A percentile compares a stretch with the other conserved stretches of the same genome.
Evolutionary conservation across 2,113 vertebrate genomes (phyloP).

Genomic region (Dasypus novemcinctus): DNA sequence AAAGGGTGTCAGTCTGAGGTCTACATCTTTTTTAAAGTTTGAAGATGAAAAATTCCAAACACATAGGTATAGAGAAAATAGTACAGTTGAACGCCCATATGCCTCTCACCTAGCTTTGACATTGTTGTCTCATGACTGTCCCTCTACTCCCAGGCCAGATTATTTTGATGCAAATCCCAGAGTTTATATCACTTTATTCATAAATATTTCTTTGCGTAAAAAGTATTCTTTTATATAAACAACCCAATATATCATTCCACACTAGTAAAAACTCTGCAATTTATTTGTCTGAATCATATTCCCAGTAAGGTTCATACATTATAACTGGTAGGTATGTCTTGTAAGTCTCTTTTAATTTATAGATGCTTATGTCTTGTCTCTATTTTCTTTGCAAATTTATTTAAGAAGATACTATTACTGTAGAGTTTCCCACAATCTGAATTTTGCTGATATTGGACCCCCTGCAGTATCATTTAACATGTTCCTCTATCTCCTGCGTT

Average conservation of each 20-base stretch:
- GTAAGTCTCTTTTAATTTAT: background rate
- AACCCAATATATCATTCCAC: background rate
- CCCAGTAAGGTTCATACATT: background rate
- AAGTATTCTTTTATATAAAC: background rate
- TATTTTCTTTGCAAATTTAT: background rate
- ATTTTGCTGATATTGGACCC: background rate
- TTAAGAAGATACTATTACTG: background rate
- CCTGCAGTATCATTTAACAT: background rate
- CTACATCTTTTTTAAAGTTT: background rate
- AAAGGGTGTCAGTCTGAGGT: background rate
- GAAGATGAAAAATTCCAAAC: background rate
- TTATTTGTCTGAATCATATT: constrained; percentile 13
- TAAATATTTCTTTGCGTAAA: background rate
- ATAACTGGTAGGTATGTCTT: background rate
- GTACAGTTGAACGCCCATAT: background rate
- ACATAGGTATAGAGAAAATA: background rate
- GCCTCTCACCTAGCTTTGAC: background rate
- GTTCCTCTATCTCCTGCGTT: background rate
- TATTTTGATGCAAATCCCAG: background rate
- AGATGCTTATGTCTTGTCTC: background rate
- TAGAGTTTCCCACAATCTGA: background rate
- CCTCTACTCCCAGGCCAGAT: background rate
- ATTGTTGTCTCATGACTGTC: background rate
- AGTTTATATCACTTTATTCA: background rate
- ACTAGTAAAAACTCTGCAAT: background rate